Base-by-base conservation (phyloP, 2,113 vertebrate genomes). In the Oreochromis tanganicae region DNA sequence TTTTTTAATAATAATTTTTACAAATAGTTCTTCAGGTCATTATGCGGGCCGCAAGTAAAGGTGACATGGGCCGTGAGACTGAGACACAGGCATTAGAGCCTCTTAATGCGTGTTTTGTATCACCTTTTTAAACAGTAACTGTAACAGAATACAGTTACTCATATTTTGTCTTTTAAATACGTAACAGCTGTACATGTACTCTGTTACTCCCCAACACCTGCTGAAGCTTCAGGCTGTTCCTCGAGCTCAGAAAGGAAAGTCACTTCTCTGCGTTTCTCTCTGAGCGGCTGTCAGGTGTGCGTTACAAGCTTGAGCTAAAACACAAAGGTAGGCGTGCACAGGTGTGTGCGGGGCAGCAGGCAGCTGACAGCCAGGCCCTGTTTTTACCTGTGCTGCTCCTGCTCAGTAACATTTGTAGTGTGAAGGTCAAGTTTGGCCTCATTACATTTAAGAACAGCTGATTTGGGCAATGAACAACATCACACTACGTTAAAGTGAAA, bases 141-240 rank as follows among this genome's bases (percentile, higher is more conserved):
- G 32, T 34, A 12, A 24, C 54, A 1, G 10, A 55, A 1, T 2
- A 55, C 52, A 55, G n/a, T 55, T 55, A 55, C n/a, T 55, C 0
- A 1, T 55, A 12, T 55, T 55, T 21, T 6, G 5, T 21, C 21
- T 21, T 55, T 55, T 55, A 55, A 21, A 6, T 6, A 0, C 0
- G 3, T 55, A 55, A 4, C 0, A 1, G 52, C 1, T n/a, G n/a
- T 0, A 0, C 52, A 21, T 21, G n/a, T 21, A 12, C 2, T 55
- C 52, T 4, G 0, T 55, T 55, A 55, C 52, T 21, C 0, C 0
- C 54, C 54, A 6, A 55, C 54, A 55, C 54, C 54, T 55, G n/a
- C 1, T 56, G 12, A 56, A 7, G 55, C 55, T 56, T 56, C 55
- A 27, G 55, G 21, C 55, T 56, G 55, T 56, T 56, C 54, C 54